Conservation (phyloP, 1,140 invertebrate genomes). For the Nasonia vitripennis region DNA sequence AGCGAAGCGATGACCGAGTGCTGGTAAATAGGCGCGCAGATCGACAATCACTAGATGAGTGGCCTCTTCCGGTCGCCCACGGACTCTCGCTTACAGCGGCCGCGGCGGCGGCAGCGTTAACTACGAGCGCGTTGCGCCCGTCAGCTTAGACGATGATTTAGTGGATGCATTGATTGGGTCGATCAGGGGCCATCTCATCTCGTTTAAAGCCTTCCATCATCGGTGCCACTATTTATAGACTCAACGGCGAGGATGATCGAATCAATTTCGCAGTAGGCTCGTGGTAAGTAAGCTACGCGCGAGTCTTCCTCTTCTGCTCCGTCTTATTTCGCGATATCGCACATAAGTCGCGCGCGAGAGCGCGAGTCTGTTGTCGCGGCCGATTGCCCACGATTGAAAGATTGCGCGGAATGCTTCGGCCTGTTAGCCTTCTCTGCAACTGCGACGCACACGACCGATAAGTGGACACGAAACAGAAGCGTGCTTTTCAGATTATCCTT, state of each 20-base stretch:
- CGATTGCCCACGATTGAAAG: slow-evolving; percentile 61
- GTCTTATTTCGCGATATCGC: slow-evolving; percentile 42
- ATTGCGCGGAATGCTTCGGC: slow-evolving; percentile 60
- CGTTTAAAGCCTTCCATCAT: slow-evolving; percentile 73
- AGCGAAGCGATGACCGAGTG: slow-evolving; percentile 4
- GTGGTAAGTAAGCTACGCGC: neutral
- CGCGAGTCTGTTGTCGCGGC: slow-evolving; percentile 29
- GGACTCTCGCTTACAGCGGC: slow-evolving; percentile 35
- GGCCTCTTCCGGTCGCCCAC: slow-evolving; percentile 74
- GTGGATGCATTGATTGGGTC: slow-evolving; percentile 75
- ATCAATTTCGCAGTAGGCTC: slow-evolving; percentile 62
- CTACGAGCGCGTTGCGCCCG: slow-evolving; percentile 58
- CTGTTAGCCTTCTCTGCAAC: slow-evolving; percentile 9
- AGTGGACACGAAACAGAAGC: slow-evolving; percentile 32
- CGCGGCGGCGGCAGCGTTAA: slow-evolving; percentile 53
- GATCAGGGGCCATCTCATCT: slow-evolving; percentile 75
- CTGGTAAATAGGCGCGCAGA: slow-evolving; percentile 64
- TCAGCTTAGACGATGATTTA: slow-evolving; percentile 76
- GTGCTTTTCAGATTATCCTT: slow-evolving; percentile 8
- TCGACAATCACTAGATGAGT: slow-evolving; percentile 74
- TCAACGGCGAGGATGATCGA: slow-evolving; percentile 65
- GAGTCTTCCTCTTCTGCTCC: neutral
- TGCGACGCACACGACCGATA: neutral
- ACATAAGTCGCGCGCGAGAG: neutral
- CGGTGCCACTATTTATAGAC: slow-evolving; percentile 72